Evolutionary conservation across 2,888 invertebrate genomes (phyloP).

Genomic region (Xylota sylvarum): DNA sequence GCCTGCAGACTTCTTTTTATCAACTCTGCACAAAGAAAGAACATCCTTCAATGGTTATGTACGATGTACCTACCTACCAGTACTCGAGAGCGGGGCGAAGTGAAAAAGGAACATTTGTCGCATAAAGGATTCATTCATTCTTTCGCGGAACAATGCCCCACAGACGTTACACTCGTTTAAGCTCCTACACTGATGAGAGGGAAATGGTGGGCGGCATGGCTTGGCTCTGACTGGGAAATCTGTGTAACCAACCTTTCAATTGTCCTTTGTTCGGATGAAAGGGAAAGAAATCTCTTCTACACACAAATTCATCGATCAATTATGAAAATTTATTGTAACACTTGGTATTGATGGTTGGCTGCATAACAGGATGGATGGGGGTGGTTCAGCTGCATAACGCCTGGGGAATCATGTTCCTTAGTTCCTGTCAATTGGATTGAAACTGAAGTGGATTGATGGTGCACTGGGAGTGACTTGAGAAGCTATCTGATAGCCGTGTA

Average conservation of each 20-base stretch:
- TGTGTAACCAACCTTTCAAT: conserved; percentile 31
- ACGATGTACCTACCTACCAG: not conserved
- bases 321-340: conserved; percentile 63
- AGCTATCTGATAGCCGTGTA: conserved; percentile 16
- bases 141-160: conserved; percentile 30
- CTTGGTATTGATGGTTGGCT: conserved; percentile 43
- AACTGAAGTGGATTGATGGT: conserved; percentile 57
- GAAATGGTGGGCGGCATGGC: not conserved
- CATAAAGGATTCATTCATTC: conserved; percentile 42
- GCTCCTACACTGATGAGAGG: conserved; percentile 36
- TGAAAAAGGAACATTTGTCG: conserved; percentile 12
- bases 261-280: conserved; percentile 28
- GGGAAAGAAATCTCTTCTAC: conserved; percentile 25
- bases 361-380: conserved; percentile 11
- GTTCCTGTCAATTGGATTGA: conserved; percentile 55
- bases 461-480: not conserved
- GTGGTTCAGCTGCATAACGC: conserved; percentile 17
- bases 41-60: not conserved
- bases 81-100: not conserved
- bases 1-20: not conserved
- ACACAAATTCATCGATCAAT: conserved; percentile 60
- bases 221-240: conserved; percentile 10
- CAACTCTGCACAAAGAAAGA: conserved; percentile 15
- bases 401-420: conserved; percentile 33
- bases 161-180: conserved; percentile 44